Conservation (phyloP, 2,888 invertebrate genomes). For the Tenthredo distinguenda region DNA sequence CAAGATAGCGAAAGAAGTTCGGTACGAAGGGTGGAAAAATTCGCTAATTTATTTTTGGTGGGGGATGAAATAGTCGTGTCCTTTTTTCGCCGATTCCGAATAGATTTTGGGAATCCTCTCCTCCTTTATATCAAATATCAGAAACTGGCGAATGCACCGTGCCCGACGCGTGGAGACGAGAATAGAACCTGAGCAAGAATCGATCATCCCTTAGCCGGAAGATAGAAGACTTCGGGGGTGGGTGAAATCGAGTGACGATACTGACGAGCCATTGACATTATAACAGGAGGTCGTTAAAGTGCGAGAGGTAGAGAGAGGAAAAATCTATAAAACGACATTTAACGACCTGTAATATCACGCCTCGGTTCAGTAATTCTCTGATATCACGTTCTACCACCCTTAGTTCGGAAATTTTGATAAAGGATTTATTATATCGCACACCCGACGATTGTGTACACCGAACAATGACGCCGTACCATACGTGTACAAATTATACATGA, state of each 20-base stretch:
- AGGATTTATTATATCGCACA: neutral
- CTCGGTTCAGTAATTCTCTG: neutral
- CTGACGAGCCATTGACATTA: slow-evolving; percentile 37
- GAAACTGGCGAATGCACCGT: neutral
- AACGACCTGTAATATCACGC: neutral
- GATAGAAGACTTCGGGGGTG: neutral
- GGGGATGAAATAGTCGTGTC: too few relatives aligned
- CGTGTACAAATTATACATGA: too few relatives aligned
- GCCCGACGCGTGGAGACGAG: neutral
- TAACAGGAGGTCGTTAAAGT: slow-evolving; percentile 5
- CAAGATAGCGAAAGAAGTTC: too few relatives aligned
- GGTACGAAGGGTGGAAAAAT: too few relatives aligned
- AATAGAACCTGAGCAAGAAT: neutral
- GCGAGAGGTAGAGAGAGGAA: neutral
- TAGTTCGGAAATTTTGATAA: neutral
- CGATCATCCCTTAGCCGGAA: neutral
- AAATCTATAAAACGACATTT: neutral
- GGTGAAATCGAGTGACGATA: neutral
- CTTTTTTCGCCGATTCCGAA: too few relatives aligned
- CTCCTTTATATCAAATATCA: neutral
- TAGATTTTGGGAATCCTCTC: too few relatives aligned
- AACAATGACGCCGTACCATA: neutral
- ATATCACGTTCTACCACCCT: neutral
- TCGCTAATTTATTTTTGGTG: too few relatives aligned
- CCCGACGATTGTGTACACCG: neutral